Percentiles rank a stretch among this genome's conserved stretches.
Evolutionary conservation across 2,797 vertebrate species (phyloP).

Genomic region (Poliocrania exsul): DNA sequence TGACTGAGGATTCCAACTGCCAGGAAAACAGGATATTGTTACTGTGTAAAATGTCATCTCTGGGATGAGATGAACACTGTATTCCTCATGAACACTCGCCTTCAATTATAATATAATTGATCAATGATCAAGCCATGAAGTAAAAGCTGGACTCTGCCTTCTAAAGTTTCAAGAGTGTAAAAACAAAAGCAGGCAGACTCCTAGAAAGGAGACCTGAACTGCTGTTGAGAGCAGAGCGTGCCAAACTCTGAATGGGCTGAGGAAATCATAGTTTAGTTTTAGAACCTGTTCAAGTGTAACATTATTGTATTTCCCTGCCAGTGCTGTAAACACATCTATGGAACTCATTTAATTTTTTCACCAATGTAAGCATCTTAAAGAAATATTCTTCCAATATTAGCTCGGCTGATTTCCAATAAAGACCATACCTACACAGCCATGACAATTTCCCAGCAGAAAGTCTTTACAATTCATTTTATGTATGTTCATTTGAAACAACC

Average conservation of each 20-base stretch:
- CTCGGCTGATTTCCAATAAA: slow-evolving; percentile 11
- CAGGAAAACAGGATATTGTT: neutral
- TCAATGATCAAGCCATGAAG: neutral
- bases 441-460: neutral
- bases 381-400: neutral
- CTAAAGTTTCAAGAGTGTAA: neutral
- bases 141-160: neutral
- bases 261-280: neutral
- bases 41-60: neutral
- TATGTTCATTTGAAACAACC: neutral
- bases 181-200: neutral
- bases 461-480: neutral
- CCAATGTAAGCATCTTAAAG: neutral
- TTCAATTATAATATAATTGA: rapidly evolving
- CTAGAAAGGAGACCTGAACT: neutral
- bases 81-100: neutral
- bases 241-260: neutral
- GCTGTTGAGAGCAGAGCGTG: neutral
- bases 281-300: neutral
- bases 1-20: neutral
- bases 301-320: neutral
- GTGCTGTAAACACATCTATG: neutral
- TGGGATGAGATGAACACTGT: neutral
- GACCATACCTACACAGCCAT: neutral
- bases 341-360: neutral